Evolutionary conservation across 2,888 invertebrate genomes (phyloP), one percentile per base, ranked within the genome.

Genomic region (Anthoptus insignis): DNA sequence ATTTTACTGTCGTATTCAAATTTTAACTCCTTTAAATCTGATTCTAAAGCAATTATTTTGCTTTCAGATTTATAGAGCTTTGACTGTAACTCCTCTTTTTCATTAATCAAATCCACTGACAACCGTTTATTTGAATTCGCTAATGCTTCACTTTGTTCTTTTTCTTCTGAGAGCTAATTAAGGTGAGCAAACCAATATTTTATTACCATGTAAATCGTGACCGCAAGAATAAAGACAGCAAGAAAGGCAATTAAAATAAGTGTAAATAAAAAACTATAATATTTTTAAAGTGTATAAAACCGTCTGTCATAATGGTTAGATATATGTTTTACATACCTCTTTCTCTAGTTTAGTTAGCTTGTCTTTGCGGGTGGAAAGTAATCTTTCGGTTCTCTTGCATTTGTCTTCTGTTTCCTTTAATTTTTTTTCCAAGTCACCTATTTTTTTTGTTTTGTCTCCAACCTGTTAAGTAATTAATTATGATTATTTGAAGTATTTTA

Each of bases 381-480:
- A 84, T 79, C 94, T 95, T 76, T 95, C 95, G 69, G 88, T 86
- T 76, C 94, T 94, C 76, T 93, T 95, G 54, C 87, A 88, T 83
- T 95, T 96, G n/a, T 95, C 96, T 71, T 96, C 96, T 19, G 93
- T 83, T 73, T 96, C 96, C 78, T 95, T 95, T 1, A 96, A 75
- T 85, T 96, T 96, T 75, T 94, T 95, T 81, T 96, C 96, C 74
- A 96, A 80, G 45, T 96, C 96, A 42, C 86, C 82, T 52, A 95
- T 85, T 77, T 96, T 96, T 70, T 94, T 94, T 42, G 94, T 85
- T 77, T 95, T 95, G 73, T 95, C 95, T 68, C 94, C 94, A 58
- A 95, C 89, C 96, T 96, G 45, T 70, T 34, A 45, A 61, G 21
- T 21, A 21, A 27, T 27, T 45, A n/a, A 45, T 21, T 21, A 86